Base-by-base conservation (phyloP, 2,888 invertebrate genomes). In the Cancer borealis region DNA sequence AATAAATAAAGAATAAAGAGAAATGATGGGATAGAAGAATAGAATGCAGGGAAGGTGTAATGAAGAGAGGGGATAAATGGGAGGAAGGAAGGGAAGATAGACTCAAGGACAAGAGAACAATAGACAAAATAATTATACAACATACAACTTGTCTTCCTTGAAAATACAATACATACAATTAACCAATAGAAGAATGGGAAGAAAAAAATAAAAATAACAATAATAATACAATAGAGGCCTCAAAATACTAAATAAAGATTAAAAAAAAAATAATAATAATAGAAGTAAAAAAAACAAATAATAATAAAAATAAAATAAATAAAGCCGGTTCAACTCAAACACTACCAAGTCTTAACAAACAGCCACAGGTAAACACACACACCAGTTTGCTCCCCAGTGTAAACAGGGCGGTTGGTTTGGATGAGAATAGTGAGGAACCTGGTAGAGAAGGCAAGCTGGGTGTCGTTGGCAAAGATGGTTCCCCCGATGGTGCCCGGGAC, bases 371-470 rank as follows among this genome's bases (percentile, higher is more conserved):
- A 87, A 87, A 87, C 21, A 21, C 87, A 21, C 87, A 73, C n/a
- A 95, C 95, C 95, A 17, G 60, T 93, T 88, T 96, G 96, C 26
- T 96, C 95, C 4, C 96, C 96, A 39, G 95, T 96, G 96, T 97
- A 97, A 17, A 97, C 96, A 0, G 97, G 97, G 95, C 96, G 96
- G 96, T 96, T 97, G 54, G 97, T 96, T 95, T 97, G 97, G 92
- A 97, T 96, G 94, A 97, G 96, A 39, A 97, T 96, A 47, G 97
- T 97, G 6, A 97, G 96, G 94, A 97, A 97, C 95, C 97, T 96
- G 3, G 96, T 96, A 60, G 96, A 96, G 96, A 97, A 97, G 49
- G 96, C 96, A 21, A 97, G 96, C n/a, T 96, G 96, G 3, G 97
- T 97, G 92, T 96, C 96, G 95, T 97, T 96, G 92, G 96, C 96